Conservation (phyloP, 2,888 invertebrate species). For the Hedychridium roseum region DNA sequence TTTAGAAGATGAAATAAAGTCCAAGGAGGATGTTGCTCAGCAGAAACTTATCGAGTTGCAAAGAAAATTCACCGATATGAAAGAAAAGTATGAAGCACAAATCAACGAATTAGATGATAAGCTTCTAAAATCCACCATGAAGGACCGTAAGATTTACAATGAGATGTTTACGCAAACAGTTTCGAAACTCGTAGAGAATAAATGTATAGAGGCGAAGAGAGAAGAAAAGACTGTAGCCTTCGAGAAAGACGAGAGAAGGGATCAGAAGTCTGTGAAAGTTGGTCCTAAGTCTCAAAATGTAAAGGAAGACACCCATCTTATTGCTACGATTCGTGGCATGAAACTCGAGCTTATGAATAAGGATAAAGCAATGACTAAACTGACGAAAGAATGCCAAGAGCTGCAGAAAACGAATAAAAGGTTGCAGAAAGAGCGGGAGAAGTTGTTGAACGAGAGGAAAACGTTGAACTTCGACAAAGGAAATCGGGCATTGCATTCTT, state of each 20-base stretch:
- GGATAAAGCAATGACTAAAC: conserved; percentile 75
- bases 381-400: conserved; percentile 81
- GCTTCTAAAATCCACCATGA: conserved; percentile 37
- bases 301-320: conserved; percentile 79
- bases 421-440: conserved; percentile 79
- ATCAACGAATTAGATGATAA: conserved; percentile 52
- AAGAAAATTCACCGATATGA: conserved; percentile 80
- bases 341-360: conserved; percentile 78
- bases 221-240: conserved; percentile 39
- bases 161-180: conserved; percentile 53
- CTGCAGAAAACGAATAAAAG: conserved; percentile 77
- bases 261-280: conserved; percentile 35
- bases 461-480: conserved; percentile 36
- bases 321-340: conserved; percentile 82
- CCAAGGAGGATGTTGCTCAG: conserved; percentile 76
- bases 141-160: conserved; percentile 41
- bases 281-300: conserved; percentile 58
- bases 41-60: conserved; percentile 77
- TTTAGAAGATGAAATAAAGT: conserved; percentile 75
- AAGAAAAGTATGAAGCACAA: conserved; percentile 78
- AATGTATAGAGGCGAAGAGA: conserved; percentile 43
- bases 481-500: conserved; percentile 37
- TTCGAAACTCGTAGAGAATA: conserved; percentile 41
- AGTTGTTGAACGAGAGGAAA: conserved; percentile 59
- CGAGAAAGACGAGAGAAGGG: conserved; percentile 43